Base-by-base conservation (phyloP, 2,113 vertebrate species). In the Bucco capensis region DNA sequence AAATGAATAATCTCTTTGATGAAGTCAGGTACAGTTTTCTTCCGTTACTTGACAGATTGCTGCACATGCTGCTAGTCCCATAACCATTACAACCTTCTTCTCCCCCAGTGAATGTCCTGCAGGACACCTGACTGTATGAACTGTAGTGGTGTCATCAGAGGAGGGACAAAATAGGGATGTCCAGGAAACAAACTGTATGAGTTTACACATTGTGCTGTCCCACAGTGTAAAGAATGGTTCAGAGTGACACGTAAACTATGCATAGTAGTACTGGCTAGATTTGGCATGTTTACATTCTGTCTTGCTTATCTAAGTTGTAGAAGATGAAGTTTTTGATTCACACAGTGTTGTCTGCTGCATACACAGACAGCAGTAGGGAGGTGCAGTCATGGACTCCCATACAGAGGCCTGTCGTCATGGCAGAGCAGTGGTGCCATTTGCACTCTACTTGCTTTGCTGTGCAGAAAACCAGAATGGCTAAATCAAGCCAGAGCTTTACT, bases 1-100 rank as follows among this genome's bases (percentile, higher is more conserved):
- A 99, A 93, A 99, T 99, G 99, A 99, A 98, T 95, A 99, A 96
- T 83, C 97, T 99, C 87, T 98, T 98, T 35, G 99, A 99, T 84
- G 99, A 99, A 98, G 99, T 99, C 67, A 99, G 98, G 99, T 99
- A 96, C 50, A 2, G 0, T 35, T 23, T 23, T 28, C 4, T 70
- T n/a, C n/a, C n/a, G 28, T 86, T 47, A 8, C 9, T 23, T 8
- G 21, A 2, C 24, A n/a, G 64, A 21, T 0, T 1, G 28, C 51
- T 19, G 23, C 2, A 2, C 0, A 0, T 5, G 24, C 30, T 0
- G 0, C n/a, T n/a, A n/a, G 50, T 90, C 81, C 88, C 61, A 24
- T 14, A 44, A 4, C 83, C 19, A 57, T 94, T 98, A 72, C 31
- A 98, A 82, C 10, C 9, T 13, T 19, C 1, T 0, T 19, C 22